phyloP scores from a whole-genome alignment of 53 echinoderm and acorn worm species.

The Echinarachnius parma region DNA sequence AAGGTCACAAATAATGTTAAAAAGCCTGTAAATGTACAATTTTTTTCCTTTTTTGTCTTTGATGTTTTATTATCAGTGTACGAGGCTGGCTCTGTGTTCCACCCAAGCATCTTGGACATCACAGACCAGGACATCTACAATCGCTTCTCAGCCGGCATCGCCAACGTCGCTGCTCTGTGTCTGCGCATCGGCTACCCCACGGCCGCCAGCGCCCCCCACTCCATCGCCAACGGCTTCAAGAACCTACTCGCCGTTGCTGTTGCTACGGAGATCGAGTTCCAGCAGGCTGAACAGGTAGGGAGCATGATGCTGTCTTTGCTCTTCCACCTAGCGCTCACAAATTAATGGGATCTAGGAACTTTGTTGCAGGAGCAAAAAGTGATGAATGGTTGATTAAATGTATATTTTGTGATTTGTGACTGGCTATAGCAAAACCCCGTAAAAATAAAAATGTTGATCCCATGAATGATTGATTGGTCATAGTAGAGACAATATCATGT shows the following conservation, averaged over 20 bases:
- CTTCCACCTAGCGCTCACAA: not conserved
- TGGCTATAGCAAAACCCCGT: too few species aligned
- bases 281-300: slow-evolving; percentile 83
- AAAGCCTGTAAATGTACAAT: too few species aligned
- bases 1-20: too few species aligned
- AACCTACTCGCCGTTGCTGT: slow-evolving; percentile 87
- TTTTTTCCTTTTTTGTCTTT: too few species aligned
- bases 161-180: slow-evolving; percentile 74
- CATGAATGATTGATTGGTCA: too few species aligned
- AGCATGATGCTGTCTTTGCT: not conserved
- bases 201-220: slow-evolving; percentile 92
- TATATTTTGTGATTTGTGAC: too few species aligned
- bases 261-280: slow-evolving; percentile 90
- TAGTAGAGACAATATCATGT: too few species aligned
- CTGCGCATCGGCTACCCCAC: slow-evolving; percentile 96
- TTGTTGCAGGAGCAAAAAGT: too few species aligned
- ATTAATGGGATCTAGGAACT: too few species aligned
- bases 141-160: slow-evolving; percentile 65
- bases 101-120: slow-evolving; percentile 93
- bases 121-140: slow-evolving; percentile 65
- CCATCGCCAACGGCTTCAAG: slow-evolving; percentile 97
- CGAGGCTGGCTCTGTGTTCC: slow-evolving; percentile 87
- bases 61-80: slow-evolving; percentile 74
- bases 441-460: too few species aligned
- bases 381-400: too few species aligned